phyloP scores from a whole-genome alignment of 2,888 invertebrate genomes.

The Caenorhabditis virilis region DNA sequence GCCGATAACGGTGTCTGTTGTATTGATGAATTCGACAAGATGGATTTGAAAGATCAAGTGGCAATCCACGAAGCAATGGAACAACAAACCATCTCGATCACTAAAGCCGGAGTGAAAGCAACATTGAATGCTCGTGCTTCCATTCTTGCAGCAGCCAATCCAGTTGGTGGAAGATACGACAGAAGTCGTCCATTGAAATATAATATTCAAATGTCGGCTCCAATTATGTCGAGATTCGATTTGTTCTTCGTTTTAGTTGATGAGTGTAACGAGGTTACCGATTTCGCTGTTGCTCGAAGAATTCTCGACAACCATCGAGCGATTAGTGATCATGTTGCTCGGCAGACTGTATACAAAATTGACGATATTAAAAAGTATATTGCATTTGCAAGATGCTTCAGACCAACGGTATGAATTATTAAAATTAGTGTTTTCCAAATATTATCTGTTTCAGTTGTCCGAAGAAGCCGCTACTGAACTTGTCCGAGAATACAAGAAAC shows the following conservation, averaged over 20 bases:
- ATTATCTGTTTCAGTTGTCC: conserved; percentile 69
- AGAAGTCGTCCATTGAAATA: conserved; percentile 85
- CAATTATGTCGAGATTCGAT: conserved; percentile 98
- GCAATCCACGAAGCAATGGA: conserved; percentile 99
- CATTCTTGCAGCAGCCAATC: conserved; percentile 96
- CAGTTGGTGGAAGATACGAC: conserved; percentile 96
- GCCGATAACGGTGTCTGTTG: conserved; percentile 80
- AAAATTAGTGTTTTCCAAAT: background rate
- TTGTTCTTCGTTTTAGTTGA: conserved; percentile 96
- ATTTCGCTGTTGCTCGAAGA: conserved; percentile 93
- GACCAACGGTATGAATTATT: conserved; percentile 77
- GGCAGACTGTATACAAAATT: conserved; percentile 82
- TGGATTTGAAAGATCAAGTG: conserved; percentile 89
- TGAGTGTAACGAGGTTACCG: conserved; percentile 90
- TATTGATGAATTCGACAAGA: conserved; percentile 99
- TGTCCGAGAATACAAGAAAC: conserved; percentile 84
- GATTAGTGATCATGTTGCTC: conserved; percentile 78
- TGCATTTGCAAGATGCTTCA: conserved; percentile 93
- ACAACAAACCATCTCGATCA: conserved; percentile 97
- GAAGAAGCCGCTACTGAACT: conserved; percentile 81
- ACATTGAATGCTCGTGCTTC: conserved; percentile 96
- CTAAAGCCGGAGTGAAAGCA: conserved; percentile 80
- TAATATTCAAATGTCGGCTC: conserved; percentile 89
- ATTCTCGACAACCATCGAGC: conserved; percentile 88
- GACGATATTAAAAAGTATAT: conserved; percentile 92